Base-by-base conservation (phyloP, 2,113 vertebrate genomes). In the Gobiocypris rarus region DNA sequence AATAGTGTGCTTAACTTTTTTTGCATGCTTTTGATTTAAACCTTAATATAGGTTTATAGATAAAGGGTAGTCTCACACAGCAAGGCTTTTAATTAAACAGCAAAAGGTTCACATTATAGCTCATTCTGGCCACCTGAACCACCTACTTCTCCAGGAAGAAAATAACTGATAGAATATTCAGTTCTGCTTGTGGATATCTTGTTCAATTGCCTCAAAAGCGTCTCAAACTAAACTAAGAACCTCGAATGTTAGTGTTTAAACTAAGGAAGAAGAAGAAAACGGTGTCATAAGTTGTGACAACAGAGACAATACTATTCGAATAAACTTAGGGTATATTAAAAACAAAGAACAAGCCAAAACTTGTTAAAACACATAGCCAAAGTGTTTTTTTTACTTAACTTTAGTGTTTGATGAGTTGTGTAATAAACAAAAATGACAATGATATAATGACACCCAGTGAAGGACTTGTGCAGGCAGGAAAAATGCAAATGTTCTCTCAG, bases 381-480 rank as follows among this genome's bases (percentile, higher is more conserved):
- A 78, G 26, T 31, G 26, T 5, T 56, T 31, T 31, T 26, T 73
- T 73, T 45, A 10, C 24, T 73, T 28, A 75, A n/a, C 2, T 61
- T 70, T 45, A 38, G 24, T 65, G 38, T 81, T 81, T 74, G 61
- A 81, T 61, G 11, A 22, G 69, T 73, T 84, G 76, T 73, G 75
- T 58, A 88, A 85, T 67, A 86, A 77, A 45, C 45, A 58, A 9
- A 59, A 48, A 17, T 31, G 61, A 80, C 65, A 75, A n/a, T 84
- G 63, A 78, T 76, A 67, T 22, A 45, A 81, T 31, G 19, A 75
- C 24, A 52, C 34, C 45, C 75, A 82, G 50, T 63, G 70, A 31
- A 61, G 58, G 41, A 81, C 85, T 31, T 88, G 88, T 86, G 59
- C 59, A 79, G 86, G 26, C 81, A 81, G 28, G 59, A 73, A 50